phyloP scores from a whole-genome alignment of 2,113 vertebrate species.

The Brachyhypopomus gauderio region DNA sequence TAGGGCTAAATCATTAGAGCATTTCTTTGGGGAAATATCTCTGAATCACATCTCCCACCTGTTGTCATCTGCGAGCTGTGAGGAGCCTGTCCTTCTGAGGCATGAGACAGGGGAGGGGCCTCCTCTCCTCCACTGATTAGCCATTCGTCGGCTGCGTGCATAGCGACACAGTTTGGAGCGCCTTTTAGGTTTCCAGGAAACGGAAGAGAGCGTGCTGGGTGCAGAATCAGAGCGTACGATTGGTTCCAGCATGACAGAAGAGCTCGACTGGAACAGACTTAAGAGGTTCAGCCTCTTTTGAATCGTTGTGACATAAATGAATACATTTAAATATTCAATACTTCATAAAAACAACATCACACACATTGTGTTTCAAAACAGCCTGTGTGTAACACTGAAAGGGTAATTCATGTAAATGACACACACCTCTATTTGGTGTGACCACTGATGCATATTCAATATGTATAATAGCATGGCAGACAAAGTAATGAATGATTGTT shows the following conservation, averaged over 20 bases:
- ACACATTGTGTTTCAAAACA: too few species aligned
- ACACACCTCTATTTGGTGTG: too few species aligned
- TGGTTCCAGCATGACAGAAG: not conserved
- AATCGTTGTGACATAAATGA: too few species aligned
- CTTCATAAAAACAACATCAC: too few species aligned
- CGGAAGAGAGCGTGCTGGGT: not conserved
- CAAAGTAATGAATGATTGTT: not conserved
- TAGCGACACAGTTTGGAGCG: not conserved
- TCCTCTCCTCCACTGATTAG: not conserved
- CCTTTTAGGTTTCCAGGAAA: not conserved
- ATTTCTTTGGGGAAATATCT: not conserved
- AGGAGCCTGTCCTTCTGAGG: not conserved
- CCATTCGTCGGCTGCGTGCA: not conserved
- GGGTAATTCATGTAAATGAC: too few species aligned
- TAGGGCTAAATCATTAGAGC: not conserved
- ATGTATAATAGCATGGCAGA: not conserved
- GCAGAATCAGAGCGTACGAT: not conserved
- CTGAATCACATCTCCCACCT: slow-evolving; percentile 18
- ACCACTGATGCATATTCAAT: too few species aligned
- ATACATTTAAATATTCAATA: too few species aligned
- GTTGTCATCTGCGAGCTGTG: not conserved
- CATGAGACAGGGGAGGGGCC: not conserved
- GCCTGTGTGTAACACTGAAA: too few species aligned
- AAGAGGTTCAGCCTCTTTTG: too few species aligned
- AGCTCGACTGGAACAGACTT: too few species aligned